Percentiles rank a stretch among this genome's conserved stretches.
These are phyloP conservation scores for Ecdyonurus torrentis DNA, from an alignment of 2,888 invertebrate genomes.

Conservation along the genomic window DNA sequence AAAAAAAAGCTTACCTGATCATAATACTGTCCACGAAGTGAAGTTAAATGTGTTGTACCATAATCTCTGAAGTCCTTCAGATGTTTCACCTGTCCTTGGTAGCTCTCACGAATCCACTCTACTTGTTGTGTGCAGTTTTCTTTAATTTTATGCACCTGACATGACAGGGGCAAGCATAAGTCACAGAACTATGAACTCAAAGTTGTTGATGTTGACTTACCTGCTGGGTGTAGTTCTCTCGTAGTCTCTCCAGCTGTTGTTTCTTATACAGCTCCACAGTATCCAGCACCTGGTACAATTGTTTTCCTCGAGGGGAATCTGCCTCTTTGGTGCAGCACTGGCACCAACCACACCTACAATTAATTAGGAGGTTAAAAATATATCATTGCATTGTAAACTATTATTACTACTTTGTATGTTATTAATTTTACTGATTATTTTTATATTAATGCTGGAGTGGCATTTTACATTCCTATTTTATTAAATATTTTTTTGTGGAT, in stretches of 20 bases:
- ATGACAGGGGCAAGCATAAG: background rate
- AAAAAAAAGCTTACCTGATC: constrained; percentile 53
- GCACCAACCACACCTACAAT: constrained; percentile 49
- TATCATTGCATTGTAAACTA: too few relatives aligned
- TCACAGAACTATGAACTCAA: background rate
- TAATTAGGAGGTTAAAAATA: too few relatives aligned
- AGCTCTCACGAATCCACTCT: constrained; percentile 86
- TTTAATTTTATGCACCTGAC: constrained; percentile 68
- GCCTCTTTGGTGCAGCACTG: constrained; percentile 53
- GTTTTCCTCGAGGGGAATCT: constrained; percentile 52
- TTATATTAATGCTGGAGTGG: too few relatives aligned
- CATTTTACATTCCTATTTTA: too few relatives aligned
- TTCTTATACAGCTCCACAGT: constrained; percentile 81
- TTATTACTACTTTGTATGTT: too few relatives aligned
- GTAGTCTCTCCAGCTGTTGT: constrained; percentile 69
- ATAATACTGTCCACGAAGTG: constrained; percentile 77
- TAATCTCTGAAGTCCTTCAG: constrained; percentile 79
- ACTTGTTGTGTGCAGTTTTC: constrained; percentile 89
- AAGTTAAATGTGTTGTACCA: constrained; percentile 71
- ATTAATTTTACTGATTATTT: too few relatives aligned
- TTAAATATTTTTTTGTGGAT: too few relatives aligned
- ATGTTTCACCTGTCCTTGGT: constrained; percentile 72
- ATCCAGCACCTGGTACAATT: constrained; percentile 75
- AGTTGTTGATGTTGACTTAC: constrained; percentile 35
- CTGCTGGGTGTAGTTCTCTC: constrained; percentile 86